Evolutionary conservation across 2,888 invertebrate genomes (phyloP), one percentile per base, ranked within the genome.

Genomic region (Empis livida): DNA sequence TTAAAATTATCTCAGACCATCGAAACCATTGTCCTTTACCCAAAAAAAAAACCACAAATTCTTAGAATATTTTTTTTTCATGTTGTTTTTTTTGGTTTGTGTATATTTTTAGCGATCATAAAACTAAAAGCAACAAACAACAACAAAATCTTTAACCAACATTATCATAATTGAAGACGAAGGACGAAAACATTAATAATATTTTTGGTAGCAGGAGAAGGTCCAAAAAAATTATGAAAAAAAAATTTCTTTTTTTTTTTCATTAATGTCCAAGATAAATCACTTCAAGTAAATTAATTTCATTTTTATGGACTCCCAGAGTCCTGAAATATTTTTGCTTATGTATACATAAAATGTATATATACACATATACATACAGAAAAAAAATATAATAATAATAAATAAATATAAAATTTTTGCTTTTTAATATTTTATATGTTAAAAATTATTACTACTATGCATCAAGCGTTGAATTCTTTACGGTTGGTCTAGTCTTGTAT

Each of bases 281-380:
- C 56, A 56, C 55, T 56, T 56, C 52, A 55, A 56, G 53, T 56
- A 55, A 56, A 56, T 56, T 56, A 56, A 56, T 56, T 56, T 55
- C 52, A 52, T 54, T 56, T 56, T 56, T 55, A 56, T 56, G 55
- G 53, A 55, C 53, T 55, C 50, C 32, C n/a, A 54, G 53, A 55
- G 52, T 55, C 49, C 32, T 17, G 17, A 17, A 10, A 38, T 17
- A 11, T 31, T 32, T 44, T 42, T 17, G 8, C 23, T 27, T 27
- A 27, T 27, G 9, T 27, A 27, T 9, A 27, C 2, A 20, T 20
- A 20, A 6, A 5, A 20, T 6, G 6, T 20, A 3, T 20, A 20
- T 27, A 27, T 27, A 20, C 20, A 20, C 20, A 20, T 20, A 20
- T n/a, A 5, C 20, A 20, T 20, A 20, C 4, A n/a, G n/a, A n/a